These are phyloP conservation scores for Mythimna lalbum DNA, from an alignment of 2,888 invertebrate species.

Conservation along the genomic window DNA sequence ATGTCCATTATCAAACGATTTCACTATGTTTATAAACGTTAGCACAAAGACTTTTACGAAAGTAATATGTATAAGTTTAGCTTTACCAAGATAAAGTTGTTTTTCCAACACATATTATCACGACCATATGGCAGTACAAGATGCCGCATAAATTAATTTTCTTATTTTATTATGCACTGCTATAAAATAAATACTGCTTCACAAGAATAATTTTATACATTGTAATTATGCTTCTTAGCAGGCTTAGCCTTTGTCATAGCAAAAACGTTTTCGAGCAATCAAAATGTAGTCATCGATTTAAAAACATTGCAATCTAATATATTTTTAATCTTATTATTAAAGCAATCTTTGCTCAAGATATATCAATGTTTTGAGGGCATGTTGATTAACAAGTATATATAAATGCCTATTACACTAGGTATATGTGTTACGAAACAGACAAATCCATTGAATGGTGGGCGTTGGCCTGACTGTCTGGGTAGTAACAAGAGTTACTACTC, in stretches of 20 bases:
- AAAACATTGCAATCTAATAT: conserved; percentile 11
- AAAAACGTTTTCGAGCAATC: conserved; percentile 9
- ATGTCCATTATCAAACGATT: conserved; percentile 67
- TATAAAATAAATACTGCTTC: conserved; percentile 23
- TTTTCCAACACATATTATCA: conserved; percentile 57
- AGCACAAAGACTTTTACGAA: conserved; percentile 69
- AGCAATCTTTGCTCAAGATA: conserved; percentile 33
- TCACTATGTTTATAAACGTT: conserved; percentile 64
- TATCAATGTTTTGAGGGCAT: conserved; percentile 47
- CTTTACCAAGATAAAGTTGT: conserved; percentile 70
- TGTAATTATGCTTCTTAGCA: conserved; percentile 18
- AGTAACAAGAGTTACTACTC: conserved; percentile 49
- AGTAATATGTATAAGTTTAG: conserved; percentile 57
- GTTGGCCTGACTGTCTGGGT: conserved; percentile 64
- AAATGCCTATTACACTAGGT: conserved; percentile 20
- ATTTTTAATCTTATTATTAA: conserved; percentile 18
- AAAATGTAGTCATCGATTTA: background rate
- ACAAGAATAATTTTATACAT: conserved; percentile 12
- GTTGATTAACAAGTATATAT: conserved; percentile 48
- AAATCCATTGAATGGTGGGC: conserved; percentile 63
- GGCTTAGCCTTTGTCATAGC: conserved; percentile 14
- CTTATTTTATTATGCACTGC: conserved; percentile 19
- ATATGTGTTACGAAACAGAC: conserved; percentile 44
- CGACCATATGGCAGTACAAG: conserved; percentile 28
- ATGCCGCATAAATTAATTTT: conserved; percentile 40